phyloP scores from a whole-genome alignment of 2,888 invertebrate species.

The Microctonus brassicae region DNA sequence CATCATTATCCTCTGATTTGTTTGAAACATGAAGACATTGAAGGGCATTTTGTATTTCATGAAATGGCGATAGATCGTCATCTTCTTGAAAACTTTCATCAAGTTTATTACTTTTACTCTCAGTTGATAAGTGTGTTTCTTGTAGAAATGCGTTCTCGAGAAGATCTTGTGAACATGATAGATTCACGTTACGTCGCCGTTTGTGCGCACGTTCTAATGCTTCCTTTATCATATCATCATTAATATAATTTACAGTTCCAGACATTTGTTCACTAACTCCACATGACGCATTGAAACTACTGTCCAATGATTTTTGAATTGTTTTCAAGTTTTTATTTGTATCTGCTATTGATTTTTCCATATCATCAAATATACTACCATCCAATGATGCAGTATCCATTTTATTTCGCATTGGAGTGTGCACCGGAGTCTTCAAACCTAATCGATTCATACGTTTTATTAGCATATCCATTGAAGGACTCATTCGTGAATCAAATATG shows the following conservation, averaged over 20 bases:
- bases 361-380: background rate
- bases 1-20: conserved; percentile 5
- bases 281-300: background rate
- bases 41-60: conserved; percentile 11
- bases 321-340: background rate
- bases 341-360: background rate
- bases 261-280: background rate
- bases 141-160: background rate
- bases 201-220: conserved; percentile 35
- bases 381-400: background rate
- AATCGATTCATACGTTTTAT: conserved; percentile 31
- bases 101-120: background rate
- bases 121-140: background rate
- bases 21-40: conserved; percentile 34
- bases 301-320: background rate
- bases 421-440: conserved; percentile 24
- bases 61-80: background rate
- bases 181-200: conserved; percentile 17
- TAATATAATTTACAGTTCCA: background rate
- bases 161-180: background rate
- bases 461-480: conserved; percentile 42
- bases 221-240: conserved; percentile 34
- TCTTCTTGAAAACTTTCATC: background rate
- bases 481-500: conserved; percentile 31
- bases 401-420: background rate